These are phyloP conservation scores for Diorhabda elongata DNA, from an alignment of 1,140 invertebrate genomes.

Conservation along the genomic window DNA sequence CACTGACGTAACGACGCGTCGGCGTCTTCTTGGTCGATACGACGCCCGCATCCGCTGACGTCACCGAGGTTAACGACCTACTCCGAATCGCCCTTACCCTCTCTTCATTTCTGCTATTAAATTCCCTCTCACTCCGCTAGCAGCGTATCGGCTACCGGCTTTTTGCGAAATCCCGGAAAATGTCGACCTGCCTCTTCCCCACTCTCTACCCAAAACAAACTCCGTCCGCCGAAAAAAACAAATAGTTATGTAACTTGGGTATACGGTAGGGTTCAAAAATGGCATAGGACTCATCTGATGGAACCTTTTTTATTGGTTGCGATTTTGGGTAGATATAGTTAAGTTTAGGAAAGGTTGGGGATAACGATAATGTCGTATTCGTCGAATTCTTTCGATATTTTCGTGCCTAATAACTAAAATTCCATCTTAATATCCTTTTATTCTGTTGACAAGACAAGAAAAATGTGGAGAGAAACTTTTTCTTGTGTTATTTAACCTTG, in stretches of 20 bases:
- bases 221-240: not conserved
- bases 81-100: constrained; percentile 6
- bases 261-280: constrained; percentile 19
- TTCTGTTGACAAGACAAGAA: no score
- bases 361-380: not conserved
- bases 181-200: not conserved
- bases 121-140: not conserved
- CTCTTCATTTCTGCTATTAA: constrained; percentile 10
- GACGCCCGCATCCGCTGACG: constrained; percentile 21
- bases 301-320: not conserved
- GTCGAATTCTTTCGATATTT: not conserved
- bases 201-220: not conserved
- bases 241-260: constrained; percentile 5
- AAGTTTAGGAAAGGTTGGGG: not conserved
- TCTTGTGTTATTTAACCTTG: no score
- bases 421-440: no score
- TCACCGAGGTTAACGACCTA: constrained; percentile 24
- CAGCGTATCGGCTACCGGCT: constrained; percentile 16
- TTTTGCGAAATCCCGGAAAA: constrained; percentile 2
- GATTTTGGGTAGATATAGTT: not conserved
- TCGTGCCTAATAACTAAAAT: no score
- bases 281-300: constrained; percentile 5
- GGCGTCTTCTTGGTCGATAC: constrained; percentile 18
- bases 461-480: no score
- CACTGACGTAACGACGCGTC: constrained; percentile 24